Evolutionary conservation across 2,113 vertebrate genomes (phyloP).

Genomic region (Dascyllus trimaculatus): DNA sequence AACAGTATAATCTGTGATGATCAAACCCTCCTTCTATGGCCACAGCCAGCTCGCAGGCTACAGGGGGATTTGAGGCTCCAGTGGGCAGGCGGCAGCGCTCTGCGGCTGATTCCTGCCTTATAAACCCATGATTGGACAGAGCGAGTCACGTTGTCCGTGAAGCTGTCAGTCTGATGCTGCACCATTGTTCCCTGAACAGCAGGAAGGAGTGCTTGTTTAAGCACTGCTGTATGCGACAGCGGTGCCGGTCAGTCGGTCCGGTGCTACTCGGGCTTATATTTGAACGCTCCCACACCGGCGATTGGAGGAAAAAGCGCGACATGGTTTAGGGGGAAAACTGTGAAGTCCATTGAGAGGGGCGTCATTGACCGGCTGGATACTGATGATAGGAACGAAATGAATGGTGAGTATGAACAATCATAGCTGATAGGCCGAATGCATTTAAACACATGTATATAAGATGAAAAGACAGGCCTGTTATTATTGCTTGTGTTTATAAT

Average conservation of each 20-base stretch:
- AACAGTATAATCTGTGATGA: background rate
- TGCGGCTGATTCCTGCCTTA: constrained; percentile 54
- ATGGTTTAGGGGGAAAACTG: constrained; percentile 18
- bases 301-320: constrained; percentile 15
- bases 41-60: constrained; percentile 29
- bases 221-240: constrained; percentile 50
- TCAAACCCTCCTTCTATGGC: constrained; percentile 4
- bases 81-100: constrained; percentile 47
- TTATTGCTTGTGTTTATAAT: background rate
- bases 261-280: background rate
- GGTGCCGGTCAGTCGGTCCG: constrained; percentile 50
- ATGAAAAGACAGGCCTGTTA: background rate
- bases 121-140: constrained; percentile 76
- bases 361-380: constrained; percentile 66
- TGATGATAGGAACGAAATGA: constrained; percentile 75
- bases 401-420: constrained; percentile 77
- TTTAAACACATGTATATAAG: constrained; percentile 16
- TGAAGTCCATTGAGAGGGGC: constrained; percentile 60
- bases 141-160: constrained; percentile 80
- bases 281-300: background rate
- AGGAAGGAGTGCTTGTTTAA: constrained; percentile 69
- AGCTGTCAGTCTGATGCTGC: constrained; percentile 82
- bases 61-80: constrained; percentile 18
- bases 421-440: constrained; percentile 18
- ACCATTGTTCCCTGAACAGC: constrained; percentile 84